phyloP scores from a whole-genome alignment of 2,888 invertebrate species.

The Drosophila pseudotalamancana region DNA sequence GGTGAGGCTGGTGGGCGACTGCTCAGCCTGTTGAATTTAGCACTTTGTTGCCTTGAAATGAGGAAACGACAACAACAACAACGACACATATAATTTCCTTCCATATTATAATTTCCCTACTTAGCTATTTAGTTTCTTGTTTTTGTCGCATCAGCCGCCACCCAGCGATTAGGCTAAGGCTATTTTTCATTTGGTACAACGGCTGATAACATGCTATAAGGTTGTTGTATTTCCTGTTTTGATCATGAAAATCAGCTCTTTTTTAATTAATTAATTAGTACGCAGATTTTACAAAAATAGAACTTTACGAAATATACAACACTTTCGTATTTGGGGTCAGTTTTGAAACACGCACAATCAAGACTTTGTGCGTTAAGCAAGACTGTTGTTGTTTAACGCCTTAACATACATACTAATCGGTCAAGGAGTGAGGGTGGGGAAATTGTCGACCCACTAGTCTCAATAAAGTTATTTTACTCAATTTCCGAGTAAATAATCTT shows the following conservation, averaged over 20 bases:
- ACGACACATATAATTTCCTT: slow-evolving; percentile 35
- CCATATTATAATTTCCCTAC: slow-evolving; percentile 57
- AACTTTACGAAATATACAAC: slow-evolving; percentile 58
- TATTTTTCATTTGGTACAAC: slow-evolving; percentile 51
- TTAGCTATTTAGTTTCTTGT: slow-evolving; percentile 34
- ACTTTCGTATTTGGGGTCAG: slow-evolving; percentile 61
- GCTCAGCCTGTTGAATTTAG: slow-evolving; percentile 61
- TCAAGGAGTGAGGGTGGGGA: too few species aligned
- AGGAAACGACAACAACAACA: slow-evolving; percentile 69
- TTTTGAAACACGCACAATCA: slow-evolving; percentile 70
- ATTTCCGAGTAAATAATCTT: not conserved
- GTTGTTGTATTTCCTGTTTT: slow-evolving; percentile 81
- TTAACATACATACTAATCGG: not conserved
- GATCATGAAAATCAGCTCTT: slow-evolving; percentile 31
- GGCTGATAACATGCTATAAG: slow-evolving; percentile 79
- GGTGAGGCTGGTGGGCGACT: not conserved
- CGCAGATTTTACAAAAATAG: slow-evolving; percentile 66
- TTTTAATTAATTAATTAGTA: slow-evolving; percentile 43
- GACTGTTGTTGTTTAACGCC: slow-evolving; percentile 15
- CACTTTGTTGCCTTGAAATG: slow-evolving; percentile 82
- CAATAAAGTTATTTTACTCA: slow-evolving; percentile 7
- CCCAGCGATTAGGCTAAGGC: slow-evolving; percentile 81
- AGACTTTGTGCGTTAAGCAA: slow-evolving; percentile 40
- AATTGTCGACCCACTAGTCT: slow-evolving; percentile 53
- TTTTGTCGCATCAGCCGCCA: slow-evolving; percentile 33